Evolutionary conservation across 2,888 invertebrate species (phyloP), one percentile per base, ranked within the genome.

Genomic region (Cephus rjabovi): DNA sequence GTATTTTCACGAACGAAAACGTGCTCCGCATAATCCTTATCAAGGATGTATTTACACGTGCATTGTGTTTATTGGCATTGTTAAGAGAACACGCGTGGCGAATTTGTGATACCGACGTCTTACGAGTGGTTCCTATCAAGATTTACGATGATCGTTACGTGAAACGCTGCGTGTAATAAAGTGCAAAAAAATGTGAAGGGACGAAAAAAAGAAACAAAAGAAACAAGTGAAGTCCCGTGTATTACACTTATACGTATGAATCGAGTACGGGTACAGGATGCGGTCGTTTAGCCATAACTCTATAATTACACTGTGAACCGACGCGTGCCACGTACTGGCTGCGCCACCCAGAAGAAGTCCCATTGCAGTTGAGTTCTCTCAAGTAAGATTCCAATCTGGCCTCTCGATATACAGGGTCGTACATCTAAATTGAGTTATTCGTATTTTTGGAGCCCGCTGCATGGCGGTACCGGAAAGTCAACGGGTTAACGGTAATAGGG

Each of bases 221-320:
- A 56, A 56, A 56, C 56, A 56, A 56, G 56, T 23, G 23, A 56
- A 56, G 15, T 6, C 56, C 23, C 23, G 56, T 56, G 23, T 23
- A 56, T 56, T 23, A 56, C 6, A 6, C 9, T 23, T 56, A 56
- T 56, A 56, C 56, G 56, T 56, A 56, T 9, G 56, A 56, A 56
- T 23, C 23, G 23, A 56, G 56, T 56, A 56, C 9, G 56, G 23
- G 23, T 56, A 56, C 56, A 56, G 78, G 82, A 83, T 81, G 79
- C 80, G 80, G 80, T 79, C 78, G 82, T 80, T 81, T 81, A 82
- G 81, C 79, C 81, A 81, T 81, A 82, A 81, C 79, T 83, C 82
- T 83, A 80, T 83, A 82, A 82, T 83, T 82, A 81, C 80, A 80
- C 78, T 79, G 78, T 76, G 77, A 79, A 79, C 79, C 74, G 79